Evolutionary conservation across 2,797 vertebrate genomes (phyloP), one percentile per base, ranked within the genome.

Genomic region (Adelosebastes latens): DNA sequence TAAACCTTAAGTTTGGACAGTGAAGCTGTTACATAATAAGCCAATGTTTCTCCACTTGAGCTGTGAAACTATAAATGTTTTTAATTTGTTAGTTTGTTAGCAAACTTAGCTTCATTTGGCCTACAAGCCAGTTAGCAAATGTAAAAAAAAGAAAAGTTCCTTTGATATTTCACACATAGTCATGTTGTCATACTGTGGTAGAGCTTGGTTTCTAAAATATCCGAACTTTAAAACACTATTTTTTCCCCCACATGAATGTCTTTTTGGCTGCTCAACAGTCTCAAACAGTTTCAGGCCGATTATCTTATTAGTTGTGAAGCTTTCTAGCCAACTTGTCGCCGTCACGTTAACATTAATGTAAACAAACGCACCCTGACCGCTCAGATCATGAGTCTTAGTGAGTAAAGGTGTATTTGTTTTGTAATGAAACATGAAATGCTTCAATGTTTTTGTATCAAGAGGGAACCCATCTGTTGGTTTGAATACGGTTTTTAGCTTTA

Each of bases 301-400:
- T 25, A 32, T 20, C 18, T 49, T 46, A 18, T 46, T 55, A 55
- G 24, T 4, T 9, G 73, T 13, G 9, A 27, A 34, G 46, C 58
- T 80, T 80, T 27, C 53, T 11, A 49, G 82, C 75, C 71, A 75
- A 73, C 81, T 66, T 83, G 81, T 87, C 87, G 61, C 75, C 61
- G 72, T 84, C 76, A 72, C 31, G 72, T 88, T 80, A 90, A 93
- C 84, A 81, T 63, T 27, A 79, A 82, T 91, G 92, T 94, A 93
- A 95, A 93, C 92, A 94, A 93, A 91, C 91, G 82, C 79, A 65
- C 69, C 83, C 25, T 79, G 77, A 75, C 81, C 8, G 56, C 56
- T 81, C 58, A 27, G 63, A 34, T 82, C 82, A 29, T 39, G 6
- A 39, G 65, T 67, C 13, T 16, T 18, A 16, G 27, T 9, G 6